Evolutionary conservation across 2,888 invertebrate genomes (phyloP).

Genomic region (Parnassius apollo): DNA sequence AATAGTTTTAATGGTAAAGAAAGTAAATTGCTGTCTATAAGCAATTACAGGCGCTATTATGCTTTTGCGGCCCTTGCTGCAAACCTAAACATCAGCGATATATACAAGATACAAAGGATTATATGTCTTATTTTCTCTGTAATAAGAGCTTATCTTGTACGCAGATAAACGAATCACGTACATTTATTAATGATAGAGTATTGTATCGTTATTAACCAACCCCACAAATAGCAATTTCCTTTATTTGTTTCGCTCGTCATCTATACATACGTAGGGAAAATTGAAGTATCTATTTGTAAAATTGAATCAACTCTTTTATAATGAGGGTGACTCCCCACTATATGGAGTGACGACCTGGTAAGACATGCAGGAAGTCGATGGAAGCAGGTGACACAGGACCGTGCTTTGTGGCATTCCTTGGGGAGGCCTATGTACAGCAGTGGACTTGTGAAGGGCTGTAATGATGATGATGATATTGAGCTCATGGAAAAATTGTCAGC

Average conservation of each 20-base stretch:
- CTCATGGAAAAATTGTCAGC: too few relatives aligned
- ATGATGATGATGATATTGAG: too few relatives aligned
- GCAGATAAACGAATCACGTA: conserved; percentile 1
- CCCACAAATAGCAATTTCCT: conserved; percentile 21
- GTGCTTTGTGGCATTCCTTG: too few relatives aligned
- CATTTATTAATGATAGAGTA: conserved; percentile 15
- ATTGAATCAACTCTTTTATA: background rate
- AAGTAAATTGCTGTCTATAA: conserved; percentile 11
- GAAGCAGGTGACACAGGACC: too few relatives aligned
- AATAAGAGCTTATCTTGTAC: conserved; percentile 1
- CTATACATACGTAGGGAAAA: too few relatives aligned
- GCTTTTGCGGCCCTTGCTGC: conserved; percentile 18
- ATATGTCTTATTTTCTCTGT: background rate
- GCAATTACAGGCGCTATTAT: conserved; percentile 21
- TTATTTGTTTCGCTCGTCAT: conserved; percentile 4
- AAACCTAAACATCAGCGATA: conserved; percentile 9
- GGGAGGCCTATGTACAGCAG: too few relatives aligned
- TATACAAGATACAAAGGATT: background rate
- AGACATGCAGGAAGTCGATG: too few relatives aligned
- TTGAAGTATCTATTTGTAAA: too few relatives aligned
- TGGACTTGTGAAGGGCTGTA: too few relatives aligned
- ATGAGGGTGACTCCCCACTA: too few relatives aligned
- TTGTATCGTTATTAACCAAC: conserved; percentile 6
- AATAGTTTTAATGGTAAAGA: background rate
- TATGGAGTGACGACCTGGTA: too few relatives aligned